Conservation (phyloP, 2,888 invertebrate genomes). For the Caenorhabditis panamensis region DNA sequence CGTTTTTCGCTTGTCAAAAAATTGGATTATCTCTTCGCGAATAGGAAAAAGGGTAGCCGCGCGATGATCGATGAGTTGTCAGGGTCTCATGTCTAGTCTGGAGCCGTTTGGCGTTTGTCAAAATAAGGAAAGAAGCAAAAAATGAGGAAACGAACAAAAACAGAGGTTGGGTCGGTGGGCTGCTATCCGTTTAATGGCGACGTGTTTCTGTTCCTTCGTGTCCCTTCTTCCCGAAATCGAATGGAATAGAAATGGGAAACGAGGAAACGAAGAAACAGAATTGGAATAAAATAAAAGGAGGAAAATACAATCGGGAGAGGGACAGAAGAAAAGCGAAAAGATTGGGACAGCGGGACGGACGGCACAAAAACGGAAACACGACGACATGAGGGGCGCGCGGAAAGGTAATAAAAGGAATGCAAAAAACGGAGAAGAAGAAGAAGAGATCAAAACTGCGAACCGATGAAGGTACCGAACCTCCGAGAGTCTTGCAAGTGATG, state of each 20-base stretch:
- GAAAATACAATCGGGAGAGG: constrained; percentile 19
- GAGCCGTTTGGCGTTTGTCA: not conserved
- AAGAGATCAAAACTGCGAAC: constrained; percentile 5
- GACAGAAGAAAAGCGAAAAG: constrained; percentile 9
- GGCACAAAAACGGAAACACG: constrained; percentile 55
- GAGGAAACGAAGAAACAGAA: not conserved
- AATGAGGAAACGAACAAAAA: not conserved
- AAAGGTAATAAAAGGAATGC: constrained; percentile 44
- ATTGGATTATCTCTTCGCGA: constrained; percentile 4
- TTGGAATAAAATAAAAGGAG: not conserved
- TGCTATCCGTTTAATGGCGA: constrained; percentile 42
- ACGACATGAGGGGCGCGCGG: constrained; percentile 15
- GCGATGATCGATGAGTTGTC: constrained; percentile 10
- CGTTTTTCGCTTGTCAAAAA: not conserved
- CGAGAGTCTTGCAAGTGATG: constrained; percentile 31
- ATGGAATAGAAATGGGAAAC: not conserved
- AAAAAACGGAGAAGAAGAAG: constrained; percentile 5
- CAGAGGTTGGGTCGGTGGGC: not conserved
- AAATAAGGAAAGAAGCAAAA: not conserved
- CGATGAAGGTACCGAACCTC: constrained; percentile 38
- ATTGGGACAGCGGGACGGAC: constrained; percentile 36
- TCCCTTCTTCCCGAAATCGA: constrained; percentile 1
- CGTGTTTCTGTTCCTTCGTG: constrained; percentile 36
- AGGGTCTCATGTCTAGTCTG: not conserved
- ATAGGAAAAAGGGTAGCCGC: not conserved